Conservation (phyloP, 2,888 invertebrate species). For the Drosophila emarginata region DNA sequence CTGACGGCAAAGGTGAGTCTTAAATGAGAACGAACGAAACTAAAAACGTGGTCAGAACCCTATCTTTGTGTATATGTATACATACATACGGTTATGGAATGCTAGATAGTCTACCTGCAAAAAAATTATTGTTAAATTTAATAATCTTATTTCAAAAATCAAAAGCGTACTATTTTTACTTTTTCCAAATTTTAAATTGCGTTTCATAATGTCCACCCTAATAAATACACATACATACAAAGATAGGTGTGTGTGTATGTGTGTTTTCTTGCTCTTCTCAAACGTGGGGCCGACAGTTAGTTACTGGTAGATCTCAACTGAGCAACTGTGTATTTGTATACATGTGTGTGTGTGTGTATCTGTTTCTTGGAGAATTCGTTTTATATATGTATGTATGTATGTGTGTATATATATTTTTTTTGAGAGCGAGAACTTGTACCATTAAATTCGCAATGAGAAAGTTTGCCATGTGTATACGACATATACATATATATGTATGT, state of each 20-base stretch:
- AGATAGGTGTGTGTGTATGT: background rate
- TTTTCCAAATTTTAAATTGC: background rate
- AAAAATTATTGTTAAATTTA: background rate
- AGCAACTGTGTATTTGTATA: background rate
- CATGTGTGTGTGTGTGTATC: conserved; percentile 44
- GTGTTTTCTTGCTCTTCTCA: conserved; percentile 23
- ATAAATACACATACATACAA: background rate
- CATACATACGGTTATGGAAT: background rate
- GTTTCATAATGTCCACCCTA: background rate
- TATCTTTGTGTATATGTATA: conserved; percentile 21
- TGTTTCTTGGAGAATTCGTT: conserved; percentile 44
- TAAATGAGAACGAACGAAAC: background rate
- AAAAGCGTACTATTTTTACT: background rate
- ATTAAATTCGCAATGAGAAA: conserved; percentile 21
- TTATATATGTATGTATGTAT: too few relatives aligned
- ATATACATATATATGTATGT: conserved; percentile 1
- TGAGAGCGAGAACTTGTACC: conserved; percentile 11
- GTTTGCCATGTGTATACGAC: conserved; percentile 18
- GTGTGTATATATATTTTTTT: background rate
- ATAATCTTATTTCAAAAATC: background rate
- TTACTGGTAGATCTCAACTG: background rate
- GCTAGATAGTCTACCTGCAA: background rate
- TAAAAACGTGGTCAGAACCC: background rate
- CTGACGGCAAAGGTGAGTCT: conserved; percentile 91
- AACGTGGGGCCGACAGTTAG: conserved; percentile 7